Evolutionary conservation across 35 echinoderm and acorn worm genomes (phyloP), one percentile per base, ranked within the genome.

Genomic region (Patiria miniata): DNA sequence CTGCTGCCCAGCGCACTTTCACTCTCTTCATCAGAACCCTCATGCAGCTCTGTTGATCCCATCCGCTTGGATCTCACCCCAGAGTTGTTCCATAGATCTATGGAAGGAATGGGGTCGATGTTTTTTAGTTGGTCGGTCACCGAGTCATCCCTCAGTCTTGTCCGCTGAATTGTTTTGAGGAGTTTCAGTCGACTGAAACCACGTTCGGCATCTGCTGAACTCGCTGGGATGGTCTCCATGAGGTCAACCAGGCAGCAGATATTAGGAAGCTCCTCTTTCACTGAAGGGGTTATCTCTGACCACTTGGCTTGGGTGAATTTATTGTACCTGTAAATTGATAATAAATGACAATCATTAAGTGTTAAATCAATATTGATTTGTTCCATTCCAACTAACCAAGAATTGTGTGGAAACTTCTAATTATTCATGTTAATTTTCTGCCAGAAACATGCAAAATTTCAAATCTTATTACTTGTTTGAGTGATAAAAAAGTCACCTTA

Each of bases 191-290:
- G 39, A 32, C 79, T 84, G 37, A 89, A 89, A 8, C 80, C 80
- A 29, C 87, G 61, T 85, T 89, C 87, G 14, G 87, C 87, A 61
- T 89, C 87, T 37, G 87, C 87, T 37, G 87, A 89, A 42, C 87
- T 85, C 17, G 87, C 87, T 18, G 78, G 87, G 23, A 89, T 84
- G 16, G 87, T 84, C 0, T 86, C 21, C 28, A 79, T 79, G 40
- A 90, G 30, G 61, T 90, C 88, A 8, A 90, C 44, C 36, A 90
- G 12, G 50, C 50, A 40, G 34, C 52, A 52, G 52, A 82, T 83
- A 19, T 89, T 57, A 23, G 53, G 87, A 32, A 87, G 85, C 60
- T 68, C 60, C 0, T n/a, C 7, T 0, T 68, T 68, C 12, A 23
- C 8, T 10, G 60, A 68, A 8, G 15, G 12, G 30, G 22, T 76